phyloP scores from a whole-genome alignment of 2,888 invertebrate genomes.

The Strigamia transsilvanica region DNA sequence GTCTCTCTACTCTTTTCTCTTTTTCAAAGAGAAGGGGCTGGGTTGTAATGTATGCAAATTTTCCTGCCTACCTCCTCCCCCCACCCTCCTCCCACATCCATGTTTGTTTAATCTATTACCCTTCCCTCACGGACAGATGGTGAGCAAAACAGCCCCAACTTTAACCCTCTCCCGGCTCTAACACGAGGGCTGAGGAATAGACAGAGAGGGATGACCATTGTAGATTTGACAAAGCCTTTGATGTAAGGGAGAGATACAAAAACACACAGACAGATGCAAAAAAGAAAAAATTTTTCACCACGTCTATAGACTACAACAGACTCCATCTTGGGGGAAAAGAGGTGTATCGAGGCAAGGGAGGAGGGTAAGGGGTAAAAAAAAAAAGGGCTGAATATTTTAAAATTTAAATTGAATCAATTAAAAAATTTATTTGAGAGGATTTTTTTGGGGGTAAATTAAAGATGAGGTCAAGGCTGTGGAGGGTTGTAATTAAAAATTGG shows the following conservation, averaged over 20 bases:
- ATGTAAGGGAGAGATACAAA: conserved; percentile 40
- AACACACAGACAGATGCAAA: conserved; percentile 31
- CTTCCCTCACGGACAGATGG: conserved; percentile 41
- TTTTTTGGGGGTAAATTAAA: neutral
- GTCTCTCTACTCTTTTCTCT: neutral
- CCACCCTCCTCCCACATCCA: conserved; percentile 23
- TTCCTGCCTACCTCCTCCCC: neutral
- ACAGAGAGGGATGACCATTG: conserved; percentile 37
- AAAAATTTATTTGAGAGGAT: neutral
- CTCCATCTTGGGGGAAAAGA: conserved; percentile 22
- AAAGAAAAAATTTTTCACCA: conserved; percentile 33
- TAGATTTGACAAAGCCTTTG: conserved; percentile 12
- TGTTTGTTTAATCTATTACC: conserved; percentile 43
- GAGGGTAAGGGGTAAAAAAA: neutral
- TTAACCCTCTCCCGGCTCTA: conserved; percentile 12
- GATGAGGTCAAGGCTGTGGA: neutral
- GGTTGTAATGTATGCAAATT: conserved; percentile 37
- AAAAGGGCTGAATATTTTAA: neutral
- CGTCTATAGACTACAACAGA: conserved; percentile 32
- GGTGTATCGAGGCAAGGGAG: neutral
- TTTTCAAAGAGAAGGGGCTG: conserved; percentile 28
- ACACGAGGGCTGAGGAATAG: neutral
- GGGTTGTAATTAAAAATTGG: neutral
- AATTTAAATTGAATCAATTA: neutral
- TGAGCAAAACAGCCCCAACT: conserved; percentile 34